phyloP scores from a whole-genome alignment of 2,797 vertebrate species.

The Limosa lapponica region DNA sequence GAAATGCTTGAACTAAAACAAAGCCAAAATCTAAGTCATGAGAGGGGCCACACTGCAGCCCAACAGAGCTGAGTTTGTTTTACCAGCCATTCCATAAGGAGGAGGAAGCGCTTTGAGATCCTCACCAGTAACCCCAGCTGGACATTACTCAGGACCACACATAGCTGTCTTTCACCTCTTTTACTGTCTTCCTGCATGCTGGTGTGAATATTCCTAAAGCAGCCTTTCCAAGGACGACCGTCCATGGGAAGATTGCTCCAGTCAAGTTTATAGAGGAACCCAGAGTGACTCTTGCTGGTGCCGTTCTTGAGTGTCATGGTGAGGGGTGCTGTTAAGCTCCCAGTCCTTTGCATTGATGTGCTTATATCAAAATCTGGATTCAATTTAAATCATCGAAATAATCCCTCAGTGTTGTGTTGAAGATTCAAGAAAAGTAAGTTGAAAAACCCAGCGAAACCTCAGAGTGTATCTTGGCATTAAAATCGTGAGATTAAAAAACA shows the following conservation, averaged over 20 bases:
- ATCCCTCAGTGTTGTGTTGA: neutral
- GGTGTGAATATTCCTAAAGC: neutral
- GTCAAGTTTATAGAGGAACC: neutral
- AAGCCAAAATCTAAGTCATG: neutral
- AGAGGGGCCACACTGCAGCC: rapidly evolving
- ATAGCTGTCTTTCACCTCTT: neutral
- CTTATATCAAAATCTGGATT: neutral
- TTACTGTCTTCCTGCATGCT: neutral
- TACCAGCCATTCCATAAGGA: rapidly evolving
- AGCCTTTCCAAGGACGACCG: neutral
- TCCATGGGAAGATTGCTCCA: rapidly evolving
- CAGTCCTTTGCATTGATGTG: neutral
- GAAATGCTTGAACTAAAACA: neutral
- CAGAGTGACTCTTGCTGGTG: neutral
- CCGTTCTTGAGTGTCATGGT: rapidly evolving
- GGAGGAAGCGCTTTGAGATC: neutral
- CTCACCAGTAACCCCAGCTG: neutral
- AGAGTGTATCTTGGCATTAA: conserved; percentile 43
- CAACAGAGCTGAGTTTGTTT: neutral
- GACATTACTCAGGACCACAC: neutral
- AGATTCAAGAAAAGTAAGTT: neutral
- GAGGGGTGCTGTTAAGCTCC: neutral
- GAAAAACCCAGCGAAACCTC: neutral
- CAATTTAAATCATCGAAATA: neutral
- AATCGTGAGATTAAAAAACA: neutral